These are phyloP conservation scores for Rhyacophila brunnea DNA, from an alignment of 1,140 invertebrate species.

Conservation along the genomic window DNA sequence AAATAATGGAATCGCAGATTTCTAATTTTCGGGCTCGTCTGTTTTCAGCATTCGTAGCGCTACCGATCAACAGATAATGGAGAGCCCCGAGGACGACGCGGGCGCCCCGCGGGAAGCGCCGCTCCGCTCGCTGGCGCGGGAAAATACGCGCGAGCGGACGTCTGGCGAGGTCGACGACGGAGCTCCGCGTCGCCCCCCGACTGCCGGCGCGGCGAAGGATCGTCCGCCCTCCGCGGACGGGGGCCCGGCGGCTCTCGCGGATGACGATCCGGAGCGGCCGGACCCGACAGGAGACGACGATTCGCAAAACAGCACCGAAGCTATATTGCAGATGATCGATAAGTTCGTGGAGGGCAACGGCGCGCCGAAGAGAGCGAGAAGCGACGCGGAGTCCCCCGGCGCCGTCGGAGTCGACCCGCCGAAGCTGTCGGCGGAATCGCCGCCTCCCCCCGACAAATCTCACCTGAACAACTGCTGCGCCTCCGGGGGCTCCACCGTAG, in stretches of 20 bases:
- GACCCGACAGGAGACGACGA: slow-evolving; percentile 41
- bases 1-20: slow-evolving; percentile 17
- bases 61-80: slow-evolving; percentile 56
- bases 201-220: slow-evolving; percentile 13
- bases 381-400: slow-evolving; percentile 31
- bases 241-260: slow-evolving; percentile 29
- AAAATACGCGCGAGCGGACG: slow-evolving; percentile 42
- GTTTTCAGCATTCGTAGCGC: slow-evolving; percentile 40
- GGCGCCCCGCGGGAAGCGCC: slow-evolving; percentile 46
- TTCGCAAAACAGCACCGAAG: slow-evolving; percentile 46
- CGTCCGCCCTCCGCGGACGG: slow-evolving; percentile 17
- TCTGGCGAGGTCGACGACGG: slow-evolving; percentile 40
- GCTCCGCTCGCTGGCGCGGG: slow-evolving; percentile 54
- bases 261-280: slow-evolving; percentile 45
- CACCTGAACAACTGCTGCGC: slow-evolving; percentile 1
- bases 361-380: slow-evolving; percentile 30
- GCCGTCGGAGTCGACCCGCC: slow-evolving; percentile 31
- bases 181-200: neutral
- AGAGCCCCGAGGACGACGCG: slow-evolving; percentile 56
- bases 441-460: neutral
- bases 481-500: slow-evolving; percentile 16
- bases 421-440: neutral
- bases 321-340: slow-evolving; percentile 54
- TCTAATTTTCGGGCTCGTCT: slow-evolving; percentile 24
- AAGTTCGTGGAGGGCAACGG: slow-evolving; percentile 50